Conservation (phyloP, 1,140 invertebrate species). For the Helicoverpa zea region DNA sequence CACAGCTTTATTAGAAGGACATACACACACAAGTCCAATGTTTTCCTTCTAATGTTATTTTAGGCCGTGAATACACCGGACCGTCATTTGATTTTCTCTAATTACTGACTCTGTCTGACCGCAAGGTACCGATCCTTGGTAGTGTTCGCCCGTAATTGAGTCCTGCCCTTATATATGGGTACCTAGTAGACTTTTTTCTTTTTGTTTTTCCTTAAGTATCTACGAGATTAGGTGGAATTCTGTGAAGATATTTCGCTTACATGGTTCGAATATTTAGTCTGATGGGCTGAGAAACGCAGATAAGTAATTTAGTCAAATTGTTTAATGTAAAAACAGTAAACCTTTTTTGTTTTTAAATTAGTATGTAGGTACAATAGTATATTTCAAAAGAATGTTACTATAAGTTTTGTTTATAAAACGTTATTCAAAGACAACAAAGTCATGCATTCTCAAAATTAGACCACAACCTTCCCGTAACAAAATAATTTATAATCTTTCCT, state of each 20-base stretch:
- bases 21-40: slow-evolving; percentile 16
- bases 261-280: too few species aligned
- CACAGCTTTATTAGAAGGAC: slow-evolving; percentile 35
- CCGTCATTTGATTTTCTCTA: slow-evolving; percentile 43
- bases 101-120: slow-evolving; percentile 41
- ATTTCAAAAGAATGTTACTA: too few species aligned
- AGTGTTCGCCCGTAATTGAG: slow-evolving; percentile 37
- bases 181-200: background rate
- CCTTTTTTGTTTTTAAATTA: too few species aligned
- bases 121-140: slow-evolving; percentile 18
- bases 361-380: too few species aligned
- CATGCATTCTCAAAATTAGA: too few species aligned
- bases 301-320: too few species aligned
- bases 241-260: background rate
- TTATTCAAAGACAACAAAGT: too few species aligned
- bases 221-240: background rate
- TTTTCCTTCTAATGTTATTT: slow-evolving; percentile 47
- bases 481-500: too few species aligned
- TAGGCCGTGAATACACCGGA: slow-evolving; percentile 34
- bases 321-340: too few species aligned
- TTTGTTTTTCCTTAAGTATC: background rate
- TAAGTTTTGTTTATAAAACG: too few species aligned
- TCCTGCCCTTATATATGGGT: background rate
- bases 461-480: too few species aligned
- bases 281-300: too few species aligned